Base-by-base conservation (phyloP, 2,888 invertebrate species). In the Ormyrus labotus region DNA sequence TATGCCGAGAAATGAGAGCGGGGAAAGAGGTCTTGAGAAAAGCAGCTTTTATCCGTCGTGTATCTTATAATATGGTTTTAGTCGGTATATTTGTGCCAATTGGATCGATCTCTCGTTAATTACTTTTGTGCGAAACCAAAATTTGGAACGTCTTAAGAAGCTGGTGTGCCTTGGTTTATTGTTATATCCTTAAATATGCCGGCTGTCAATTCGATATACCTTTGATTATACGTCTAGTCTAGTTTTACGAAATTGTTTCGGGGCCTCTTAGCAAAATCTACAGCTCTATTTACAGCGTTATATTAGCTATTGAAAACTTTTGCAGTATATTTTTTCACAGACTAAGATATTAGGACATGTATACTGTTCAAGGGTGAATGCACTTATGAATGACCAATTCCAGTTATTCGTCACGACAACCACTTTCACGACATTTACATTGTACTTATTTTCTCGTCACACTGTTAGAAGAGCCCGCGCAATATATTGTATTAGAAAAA, bases 371-470 rank as follows among this genome's bases (percentile, higher is more conserved):
- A 74, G 79, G 73, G 73, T 77, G 82, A 75, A 78, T 80, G 82
- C 82, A 82, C 80, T 82, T 73, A 64, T 70, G 9, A 76, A 80
- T 77, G 77, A 77, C 68, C 69, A 82, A 75, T 79, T 71, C 34
- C 47, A 78, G 70, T 81, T 34, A 72, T 63, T 55, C 6, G 61
- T 61, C 10, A 58, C 58, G 61, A 57, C 65, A 65, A 75, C 53
- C 47, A 70, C 19, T 71, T 50, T 34, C 45, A 80, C 80, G 55
- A 80, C 75, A 80, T 51, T 68, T 45, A 68, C 51, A 58, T 60
- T 51, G 50, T 19, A 34, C 47, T 55, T 51, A 10, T 9, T 34
- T n/a, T 70, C 64, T 9, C 2, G 9, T 58, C 19, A 47, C 4
- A 45, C 7, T 70, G 77, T 77, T 77, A 70, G 19, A 19, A 19